Base-by-base conservation (phyloP, 2,113 vertebrate genomes). In the Todiramphus chloris region DNA sequence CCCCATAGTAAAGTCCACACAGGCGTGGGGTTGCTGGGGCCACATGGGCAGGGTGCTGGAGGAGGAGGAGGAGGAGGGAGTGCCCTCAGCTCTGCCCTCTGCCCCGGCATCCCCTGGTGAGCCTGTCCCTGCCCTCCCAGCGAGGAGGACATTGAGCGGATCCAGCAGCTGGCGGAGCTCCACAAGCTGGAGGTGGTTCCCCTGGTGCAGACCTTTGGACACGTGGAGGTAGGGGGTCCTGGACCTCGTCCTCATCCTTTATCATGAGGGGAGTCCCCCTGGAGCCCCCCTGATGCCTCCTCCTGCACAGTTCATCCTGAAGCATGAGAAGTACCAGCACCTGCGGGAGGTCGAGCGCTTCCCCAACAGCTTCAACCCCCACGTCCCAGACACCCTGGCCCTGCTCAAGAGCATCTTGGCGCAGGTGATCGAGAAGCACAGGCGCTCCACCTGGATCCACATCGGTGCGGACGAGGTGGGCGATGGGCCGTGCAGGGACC, bases 341-440 rank as follows among this genome's bases (percentile, higher is more conserved):
- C 86, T 98, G 89, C 96, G 98, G 69, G 98, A 98, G 94, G 97
- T 98, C 10, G 94, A 94, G 39, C 95, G 93, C 17, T 98, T 97
- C 95, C 98, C 98, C 94, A 98, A 98, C 96, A 98, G 98, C 97
- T 96, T 98, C 95, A 98, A 98, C 92, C 98, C 98, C 19, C 98
- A 98, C 5, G 2, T 63, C 10, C 96, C 97, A 0, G 97, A 83
- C 18, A 97, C 98, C 7, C 79, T 98, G 88, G 74, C 82, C 3
- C 94, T 98, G 79, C 74, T 98, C 73, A 97, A 96, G 90, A 92
- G 83, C 56, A 68, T 98, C 95, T 58, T 98, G 81, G 39, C 82
- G 0, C 98, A 98, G 86, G 97, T 98, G 74, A 90, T 98, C 1
- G 96, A 96, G 74, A 97, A 95, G 94, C 98, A 98, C 87, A 96